Evolutionary conservation across 1,140 invertebrate genomes (phyloP).

Genomic region (Asobara japonica): DNA sequence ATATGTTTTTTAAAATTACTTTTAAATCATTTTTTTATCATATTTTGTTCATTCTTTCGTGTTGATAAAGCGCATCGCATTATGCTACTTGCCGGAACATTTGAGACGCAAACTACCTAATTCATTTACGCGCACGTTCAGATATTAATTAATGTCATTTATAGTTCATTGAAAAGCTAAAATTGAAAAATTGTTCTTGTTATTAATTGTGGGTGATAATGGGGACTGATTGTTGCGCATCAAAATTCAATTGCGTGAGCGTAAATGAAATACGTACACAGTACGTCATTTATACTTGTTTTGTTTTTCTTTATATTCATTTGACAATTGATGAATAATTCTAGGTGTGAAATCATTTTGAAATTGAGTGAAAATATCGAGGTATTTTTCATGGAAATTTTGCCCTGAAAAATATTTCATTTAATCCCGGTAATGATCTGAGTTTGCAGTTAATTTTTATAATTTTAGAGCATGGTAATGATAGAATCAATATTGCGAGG

Average conservation of each 20-base stretch:
- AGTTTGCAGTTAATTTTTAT: too few relatives aligned
- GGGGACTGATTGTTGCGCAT: neutral
- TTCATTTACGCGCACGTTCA: constrained; percentile 19
- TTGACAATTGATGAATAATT: too few relatives aligned
- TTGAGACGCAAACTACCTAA: constrained; percentile 12
- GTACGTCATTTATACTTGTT: neutral
- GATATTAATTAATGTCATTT: neutral
- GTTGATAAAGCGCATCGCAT: constrained; percentile 7
- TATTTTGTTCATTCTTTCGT: constrained; percentile 9
- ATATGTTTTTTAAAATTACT: constrained; percentile 24
- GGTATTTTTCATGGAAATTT: too few relatives aligned
- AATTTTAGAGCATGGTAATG: too few relatives aligned
- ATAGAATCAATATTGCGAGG: too few relatives aligned
- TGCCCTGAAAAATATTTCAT: too few relatives aligned
- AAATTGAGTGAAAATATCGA: too few relatives aligned
- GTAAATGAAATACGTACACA: constrained; percentile 14
- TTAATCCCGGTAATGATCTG: too few relatives aligned
- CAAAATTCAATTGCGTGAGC: neutral
- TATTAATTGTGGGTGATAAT: neutral
- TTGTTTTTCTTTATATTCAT: too few relatives aligned
- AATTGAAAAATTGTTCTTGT: neutral
- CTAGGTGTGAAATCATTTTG: too few relatives aligned
- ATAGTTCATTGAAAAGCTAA: neutral
- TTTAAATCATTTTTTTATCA: neutral
- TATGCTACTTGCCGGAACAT: constrained; percentile 12